Conservation (phyloP, 2,797 vertebrate species). For the Lagocephalus sceleratus region DNA sequence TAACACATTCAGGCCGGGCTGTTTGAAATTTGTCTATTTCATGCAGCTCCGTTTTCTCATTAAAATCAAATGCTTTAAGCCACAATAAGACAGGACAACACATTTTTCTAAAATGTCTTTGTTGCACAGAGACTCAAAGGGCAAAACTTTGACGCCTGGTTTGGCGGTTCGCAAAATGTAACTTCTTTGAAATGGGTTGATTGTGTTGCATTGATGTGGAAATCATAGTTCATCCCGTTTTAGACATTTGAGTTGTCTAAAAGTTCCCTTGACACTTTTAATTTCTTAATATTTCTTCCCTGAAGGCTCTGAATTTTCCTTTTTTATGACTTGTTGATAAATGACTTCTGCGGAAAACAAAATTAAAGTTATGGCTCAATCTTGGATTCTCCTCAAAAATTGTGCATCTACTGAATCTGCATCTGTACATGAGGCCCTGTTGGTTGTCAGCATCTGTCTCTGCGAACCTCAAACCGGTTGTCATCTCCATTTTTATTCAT, state of each 20-base stretch:
- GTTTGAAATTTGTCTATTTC: constrained; percentile 60
- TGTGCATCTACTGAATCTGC: constrained; percentile 19
- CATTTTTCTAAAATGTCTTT: constrained; percentile 40
- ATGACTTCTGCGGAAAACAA: constrained; percentile 3
- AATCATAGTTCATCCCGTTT: not conserved
- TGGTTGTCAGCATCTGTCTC: constrained; percentile 33
- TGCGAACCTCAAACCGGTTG: constrained; percentile 36
- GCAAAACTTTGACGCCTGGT: constrained; percentile 17
- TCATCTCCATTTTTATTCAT: constrained; percentile 22
- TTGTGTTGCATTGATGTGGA: no score
- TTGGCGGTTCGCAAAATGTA: constrained; percentile 8
- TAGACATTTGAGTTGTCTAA: not conserved
- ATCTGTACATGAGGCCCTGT: constrained; percentile 22
- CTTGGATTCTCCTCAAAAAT: constrained; percentile 11
- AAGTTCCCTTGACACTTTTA: no score
- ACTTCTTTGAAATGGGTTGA: no score
- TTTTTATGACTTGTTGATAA: constrained; percentile 10
- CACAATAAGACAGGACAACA: constrained; percentile 47
- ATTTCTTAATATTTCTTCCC: no score
- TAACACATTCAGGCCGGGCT: constrained; percentile 42
- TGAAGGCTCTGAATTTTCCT: not conserved
- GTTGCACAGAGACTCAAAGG: constrained; percentile 34
- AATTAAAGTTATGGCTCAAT: constrained; percentile 6
- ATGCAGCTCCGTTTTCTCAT: constrained; percentile 66
- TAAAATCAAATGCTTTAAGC: constrained; percentile 74